A percentile compares a stretch with the other conserved stretches of the same genome.
Conservation (phyloP, 1,140 invertebrate genomes). For the Microvelia longipes region DNA sequence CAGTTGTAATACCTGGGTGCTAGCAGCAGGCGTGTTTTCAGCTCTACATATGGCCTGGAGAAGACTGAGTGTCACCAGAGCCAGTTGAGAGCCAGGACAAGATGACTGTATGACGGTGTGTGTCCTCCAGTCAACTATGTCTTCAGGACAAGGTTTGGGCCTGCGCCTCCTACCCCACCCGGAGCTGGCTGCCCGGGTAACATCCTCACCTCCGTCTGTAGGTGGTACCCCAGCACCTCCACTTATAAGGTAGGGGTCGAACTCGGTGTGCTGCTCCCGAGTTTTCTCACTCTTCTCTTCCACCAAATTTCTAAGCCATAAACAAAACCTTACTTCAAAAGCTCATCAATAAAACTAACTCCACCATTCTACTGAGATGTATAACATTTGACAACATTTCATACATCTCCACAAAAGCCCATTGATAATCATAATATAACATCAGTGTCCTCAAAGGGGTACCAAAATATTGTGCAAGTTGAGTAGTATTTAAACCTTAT, state of each 20-base stretch:
- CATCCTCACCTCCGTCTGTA: not conserved
- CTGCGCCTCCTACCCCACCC: not conserved
- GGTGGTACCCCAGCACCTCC: not conserved
- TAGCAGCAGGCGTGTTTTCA: not conserved
- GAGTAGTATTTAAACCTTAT: too few relatives aligned
- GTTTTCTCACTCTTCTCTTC: not conserved
- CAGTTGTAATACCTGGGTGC: not conserved
- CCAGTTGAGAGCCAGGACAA: not conserved
- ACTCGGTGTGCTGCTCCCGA: not conserved
- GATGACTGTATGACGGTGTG: not conserved
- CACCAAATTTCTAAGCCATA: not conserved
- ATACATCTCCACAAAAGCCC: too few relatives aligned
- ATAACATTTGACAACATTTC: too few relatives aligned
- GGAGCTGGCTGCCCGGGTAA: not conserved
- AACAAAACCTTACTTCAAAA: not conserved
- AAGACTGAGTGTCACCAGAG: not conserved
- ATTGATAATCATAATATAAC: too few relatives aligned
- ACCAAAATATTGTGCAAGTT: too few relatives aligned
- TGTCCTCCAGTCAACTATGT: not conserved
- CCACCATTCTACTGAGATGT: too few relatives aligned
- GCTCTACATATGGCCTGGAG: not conserved
- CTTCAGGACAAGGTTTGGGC: not conserved
- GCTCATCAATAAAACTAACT: not conserved
- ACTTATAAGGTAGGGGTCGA: not conserved
- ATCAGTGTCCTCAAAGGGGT: too few relatives aligned